Evolutionary conservation across 1,140 invertebrate genomes (phyloP), one percentile per base, ranked within the genome.

Genomic region (Stratiolaelaps scimitus): DNA sequence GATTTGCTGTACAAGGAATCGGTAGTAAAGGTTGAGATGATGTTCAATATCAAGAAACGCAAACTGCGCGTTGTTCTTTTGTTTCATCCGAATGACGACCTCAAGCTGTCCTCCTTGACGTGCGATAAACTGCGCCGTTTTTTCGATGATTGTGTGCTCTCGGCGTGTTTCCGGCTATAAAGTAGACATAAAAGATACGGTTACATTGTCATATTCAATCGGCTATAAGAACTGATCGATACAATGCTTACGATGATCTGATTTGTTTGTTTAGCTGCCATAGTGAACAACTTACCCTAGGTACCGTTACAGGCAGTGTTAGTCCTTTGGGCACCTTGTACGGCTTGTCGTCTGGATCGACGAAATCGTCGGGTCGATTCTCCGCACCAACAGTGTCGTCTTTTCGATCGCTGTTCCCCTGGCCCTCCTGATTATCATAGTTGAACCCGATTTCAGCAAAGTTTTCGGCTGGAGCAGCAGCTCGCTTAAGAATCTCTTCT

Each of bases 101-200:
- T 98, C 94, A 92, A 98, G 96, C 78, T 98, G 95, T 34, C 84
- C 80, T 0, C 93, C 94, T 75, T 98, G 92, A 47, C 82, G 80
- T 67, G 87, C 85, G 69, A 98, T 90, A 78, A 98, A 98, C 64
- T 84, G 78, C 0, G 94, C 92, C 0, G 95, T 98, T 78, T 93
- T 96, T 74, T 94, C 90, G 72, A 98, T 96, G 65, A 96, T 89
- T 4, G 87, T 84, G 77, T 95, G 89, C 70, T 88, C 81, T 74
- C 96, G 97, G 71, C 86, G 82, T 6, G 85, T 89, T 69, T 85
- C 83, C n/a, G 94, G 94, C 89, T 96, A 75, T 69, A 82, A 76
- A 71, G 71, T 10, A 40, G 10, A 10, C 34, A 40, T 70, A 64
- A 64, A 70, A 64, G 68, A 43, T 28, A 67, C 26, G 69, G 65